Evolutionary conservation across 2,113 vertebrate genomes (phyloP), one percentile per base, ranked within the genome.

Genomic region (Pogona vitticeps): DNA sequence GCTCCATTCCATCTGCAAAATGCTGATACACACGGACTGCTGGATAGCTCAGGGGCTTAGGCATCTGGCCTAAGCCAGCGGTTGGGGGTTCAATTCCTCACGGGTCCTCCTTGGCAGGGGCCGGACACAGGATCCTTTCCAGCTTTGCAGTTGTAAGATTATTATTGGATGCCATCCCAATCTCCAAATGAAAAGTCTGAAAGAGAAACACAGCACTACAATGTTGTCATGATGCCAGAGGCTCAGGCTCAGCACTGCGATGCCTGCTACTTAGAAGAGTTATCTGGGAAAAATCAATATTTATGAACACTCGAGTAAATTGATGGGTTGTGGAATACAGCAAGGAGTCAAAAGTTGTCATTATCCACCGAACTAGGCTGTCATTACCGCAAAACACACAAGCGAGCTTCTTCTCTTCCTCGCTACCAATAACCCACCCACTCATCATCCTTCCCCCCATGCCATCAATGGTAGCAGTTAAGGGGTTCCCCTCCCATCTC

Each of bases 231-330:
- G 18, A 38, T 58, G 2, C 2, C 21, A 12, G 13, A 38, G 46
- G 26, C n/a, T 26, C 12, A 1, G 46, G 36, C 33, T 20, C 20
- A 17, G n/a, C 52, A 21, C 28, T 52, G 42, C 65, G 46, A 68
- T 68, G 3, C 13, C 10, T 68, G 31, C 63, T 68, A 7, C 42
- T 23, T n/a, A 23, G 36, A 52, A 23, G 67, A 36, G 42, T 36
- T 61, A 31, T 73, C 42, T 70, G 52, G 13, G 28, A 72, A 38
- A 40, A 83, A 83, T 73, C 82, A 73, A 40, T 83, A 61, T 61
- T 83, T 72, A 83, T 40, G 82, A 73, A 83, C 36, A 18, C 70
- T 28, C 20, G 10, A 17, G 33, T 73, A 73, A 83, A 83, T 73
- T 59, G 82, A 73, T 17, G 70, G 68, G 21, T 73, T 72, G 56